Conservation (phyloP, 2,797 vertebrate species). For the Sebastes nivosus region DNA sequence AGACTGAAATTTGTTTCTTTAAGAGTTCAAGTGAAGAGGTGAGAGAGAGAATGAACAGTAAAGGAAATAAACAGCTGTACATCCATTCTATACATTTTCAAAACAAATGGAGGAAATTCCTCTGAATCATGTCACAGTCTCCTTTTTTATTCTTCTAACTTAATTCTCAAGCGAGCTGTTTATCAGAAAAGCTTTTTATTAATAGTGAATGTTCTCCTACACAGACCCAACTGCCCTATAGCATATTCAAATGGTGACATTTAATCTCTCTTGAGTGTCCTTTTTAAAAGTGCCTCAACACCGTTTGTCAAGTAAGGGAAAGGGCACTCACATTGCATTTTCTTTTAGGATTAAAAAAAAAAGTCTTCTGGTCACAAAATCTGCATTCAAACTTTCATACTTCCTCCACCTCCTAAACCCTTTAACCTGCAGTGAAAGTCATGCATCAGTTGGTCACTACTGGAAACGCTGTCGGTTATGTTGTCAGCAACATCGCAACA, state of each 20-base stretch:
- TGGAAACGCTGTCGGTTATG: not conserved
- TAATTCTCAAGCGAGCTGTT: not conserved
- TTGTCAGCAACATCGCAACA: not conserved
- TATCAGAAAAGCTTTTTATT: not conserved
- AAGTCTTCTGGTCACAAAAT: not conserved
- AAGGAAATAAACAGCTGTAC: not conserved
- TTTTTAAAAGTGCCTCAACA: slow-evolving; percentile 8
- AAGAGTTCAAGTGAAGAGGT: not conserved
- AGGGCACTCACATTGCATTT: not conserved
- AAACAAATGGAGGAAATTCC: not conserved
- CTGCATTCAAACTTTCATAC: not conserved
- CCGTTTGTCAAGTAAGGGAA: not conserved
- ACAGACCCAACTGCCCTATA: not conserved
- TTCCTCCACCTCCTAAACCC: not conserved
- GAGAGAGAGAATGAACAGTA: not conserved
- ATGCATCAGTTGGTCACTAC: not conserved
- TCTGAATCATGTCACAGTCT: not conserved
- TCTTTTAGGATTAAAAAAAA: not conserved
- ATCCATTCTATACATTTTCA: not conserved
- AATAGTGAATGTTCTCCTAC: slow-evolving; percentile 5
- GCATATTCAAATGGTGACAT: slow-evolving; percentile 34
- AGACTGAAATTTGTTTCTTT: not conserved
- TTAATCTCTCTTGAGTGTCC: slow-evolving; percentile 14
- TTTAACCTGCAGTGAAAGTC: not conserved
- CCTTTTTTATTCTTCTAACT: not conserved